Conservation (phyloP, 2,113 vertebrate species). For the Excalfactoria chinensis region DNA sequence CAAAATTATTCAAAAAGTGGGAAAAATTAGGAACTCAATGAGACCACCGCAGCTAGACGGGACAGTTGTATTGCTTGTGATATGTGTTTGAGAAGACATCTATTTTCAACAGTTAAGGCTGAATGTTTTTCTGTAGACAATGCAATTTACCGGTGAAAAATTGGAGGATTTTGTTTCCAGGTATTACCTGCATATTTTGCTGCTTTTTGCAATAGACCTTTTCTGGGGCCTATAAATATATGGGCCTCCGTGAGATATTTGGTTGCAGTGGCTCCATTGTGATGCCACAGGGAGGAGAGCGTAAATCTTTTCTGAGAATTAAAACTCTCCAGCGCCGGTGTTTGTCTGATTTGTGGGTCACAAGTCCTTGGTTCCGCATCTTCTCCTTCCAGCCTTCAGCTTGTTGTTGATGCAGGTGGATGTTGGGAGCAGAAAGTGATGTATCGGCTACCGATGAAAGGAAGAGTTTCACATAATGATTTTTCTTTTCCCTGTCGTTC, state of each 20-base stretch:
- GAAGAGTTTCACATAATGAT: neutral
- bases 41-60: neutral
- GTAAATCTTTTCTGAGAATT: neutral
- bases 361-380: neutral
- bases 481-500: neutral
- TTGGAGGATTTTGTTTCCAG: neutral
- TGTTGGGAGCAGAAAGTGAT: neutral
- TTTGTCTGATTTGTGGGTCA: neutral
- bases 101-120: neutral
- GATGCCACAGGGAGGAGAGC: neutral
- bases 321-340: accelerated
- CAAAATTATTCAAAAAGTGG: neutral
- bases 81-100: neutral
- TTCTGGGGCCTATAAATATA: neutral
- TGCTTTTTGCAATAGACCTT: neutral
- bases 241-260: neutral
- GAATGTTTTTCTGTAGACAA: neutral
- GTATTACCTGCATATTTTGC: neutral
- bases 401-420: neutral
- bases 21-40: neutral
- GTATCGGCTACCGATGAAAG: neutral
- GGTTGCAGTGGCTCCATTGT: neutral
- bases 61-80: neutral
- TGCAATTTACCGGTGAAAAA: neutral
- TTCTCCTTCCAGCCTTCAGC: neutral